Percentiles rank a stretch among this genome's conserved stretches.
These are phyloP conservation scores for Acanthosepion lycidas DNA, from an alignment of 2,888 invertebrate genomes.

Conservation along the genomic window DNA sequence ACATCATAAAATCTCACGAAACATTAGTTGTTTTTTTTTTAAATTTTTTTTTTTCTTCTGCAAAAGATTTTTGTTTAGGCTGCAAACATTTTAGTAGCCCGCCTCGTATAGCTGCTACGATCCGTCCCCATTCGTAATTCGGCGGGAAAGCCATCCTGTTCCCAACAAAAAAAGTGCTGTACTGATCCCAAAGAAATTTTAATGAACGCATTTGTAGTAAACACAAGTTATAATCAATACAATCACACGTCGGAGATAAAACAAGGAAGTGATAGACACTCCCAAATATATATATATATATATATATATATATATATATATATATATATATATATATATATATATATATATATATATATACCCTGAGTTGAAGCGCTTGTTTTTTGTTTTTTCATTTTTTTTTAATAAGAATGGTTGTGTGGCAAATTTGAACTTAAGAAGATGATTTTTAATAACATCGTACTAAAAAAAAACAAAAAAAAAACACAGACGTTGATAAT, in stretches of 20 bases:
- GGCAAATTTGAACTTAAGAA: background rate
- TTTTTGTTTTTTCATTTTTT: background rate
- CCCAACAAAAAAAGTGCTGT: no score
- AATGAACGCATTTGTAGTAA: background rate
- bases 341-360: background rate
- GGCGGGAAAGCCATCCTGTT: no score
- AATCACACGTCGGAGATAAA: background rate
- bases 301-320: slow-evolving; percentile 50
- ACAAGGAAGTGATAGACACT: background rate
- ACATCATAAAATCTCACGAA: no score
- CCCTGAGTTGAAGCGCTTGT: background rate
- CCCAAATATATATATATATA: no score
- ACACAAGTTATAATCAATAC: background rate
- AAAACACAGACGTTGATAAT: background rate
- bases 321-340: slow-evolving; percentile 45
- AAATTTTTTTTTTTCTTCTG: no score
- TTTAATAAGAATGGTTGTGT: background rate
- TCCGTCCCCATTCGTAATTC: no score
- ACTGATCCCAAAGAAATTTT: no score
- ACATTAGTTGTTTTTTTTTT: no score
- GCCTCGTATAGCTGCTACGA: no score
- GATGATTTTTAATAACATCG: background rate
- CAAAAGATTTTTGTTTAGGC: no score
- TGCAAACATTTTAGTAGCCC: no score
- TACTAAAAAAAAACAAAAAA: slow-evolving; percentile 37